Conservation (phyloP, 2,888 invertebrate species). For the Callimorpha dominula region DNA sequence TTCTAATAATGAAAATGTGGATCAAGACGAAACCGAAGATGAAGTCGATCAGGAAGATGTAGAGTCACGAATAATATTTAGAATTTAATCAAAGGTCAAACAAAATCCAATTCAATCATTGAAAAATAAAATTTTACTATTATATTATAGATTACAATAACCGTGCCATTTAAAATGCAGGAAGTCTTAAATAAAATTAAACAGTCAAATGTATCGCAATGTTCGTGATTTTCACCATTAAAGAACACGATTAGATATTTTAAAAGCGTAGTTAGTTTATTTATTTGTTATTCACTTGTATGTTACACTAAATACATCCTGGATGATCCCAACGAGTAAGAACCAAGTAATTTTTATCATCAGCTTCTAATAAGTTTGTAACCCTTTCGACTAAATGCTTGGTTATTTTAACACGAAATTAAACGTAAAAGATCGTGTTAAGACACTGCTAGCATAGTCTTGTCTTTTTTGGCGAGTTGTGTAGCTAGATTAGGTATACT, state of each 20-base stretch:
- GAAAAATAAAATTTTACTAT: neutral
- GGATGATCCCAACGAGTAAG: neutral
- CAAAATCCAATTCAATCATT: neutral
- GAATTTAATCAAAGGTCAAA: neutral
- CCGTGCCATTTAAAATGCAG: no score
- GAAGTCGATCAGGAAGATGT: neutral
- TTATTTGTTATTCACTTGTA: neutral
- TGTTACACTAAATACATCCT: neutral
- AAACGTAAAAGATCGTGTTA: no score
- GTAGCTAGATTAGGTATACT: no score
- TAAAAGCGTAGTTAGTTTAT: neutral
- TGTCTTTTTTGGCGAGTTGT: no score
- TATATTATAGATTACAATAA: no score
- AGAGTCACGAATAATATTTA: neutral
- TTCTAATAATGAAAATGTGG: neutral
- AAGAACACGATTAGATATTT: neutral
- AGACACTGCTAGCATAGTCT: no score
- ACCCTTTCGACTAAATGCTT: neutral
- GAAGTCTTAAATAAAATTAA: neutral
- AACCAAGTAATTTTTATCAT: neutral
- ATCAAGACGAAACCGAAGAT: conserved; percentile 5
- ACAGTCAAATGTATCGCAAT: neutral
- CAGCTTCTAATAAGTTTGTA: neutral
- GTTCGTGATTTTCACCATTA: neutral
- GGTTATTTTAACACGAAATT: no score